Conservation (phyloP, 2,797 vertebrate species). For the Lemur catta region DNA sequence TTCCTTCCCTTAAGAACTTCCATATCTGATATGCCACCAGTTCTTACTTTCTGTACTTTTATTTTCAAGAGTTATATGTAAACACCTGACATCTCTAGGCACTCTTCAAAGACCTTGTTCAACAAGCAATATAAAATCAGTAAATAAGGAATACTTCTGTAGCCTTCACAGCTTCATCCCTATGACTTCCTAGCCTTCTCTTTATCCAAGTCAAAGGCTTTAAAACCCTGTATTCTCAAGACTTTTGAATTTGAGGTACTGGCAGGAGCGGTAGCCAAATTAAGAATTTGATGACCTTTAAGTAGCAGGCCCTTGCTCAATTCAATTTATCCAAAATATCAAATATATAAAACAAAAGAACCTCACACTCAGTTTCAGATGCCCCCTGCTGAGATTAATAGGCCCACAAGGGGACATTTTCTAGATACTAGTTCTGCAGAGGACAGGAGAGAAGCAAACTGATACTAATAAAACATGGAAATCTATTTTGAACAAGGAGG, state of each 20-base stretch:
- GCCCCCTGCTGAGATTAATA: background rate
- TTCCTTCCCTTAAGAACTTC: background rate
- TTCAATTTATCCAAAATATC: background rate
- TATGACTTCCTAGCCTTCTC: background rate
- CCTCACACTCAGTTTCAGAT: background rate
- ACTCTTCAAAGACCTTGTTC: background rate
- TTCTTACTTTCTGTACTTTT: background rate
- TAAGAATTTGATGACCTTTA: background rate
- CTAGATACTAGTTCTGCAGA: constrained; percentile 3
- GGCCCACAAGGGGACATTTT: background rate
- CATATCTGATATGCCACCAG: background rate
- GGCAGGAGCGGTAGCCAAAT: background rate
- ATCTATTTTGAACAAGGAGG: background rate
- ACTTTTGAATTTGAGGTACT: background rate
- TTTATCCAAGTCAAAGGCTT: background rate
- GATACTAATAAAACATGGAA: background rate
- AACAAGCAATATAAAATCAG: background rate
- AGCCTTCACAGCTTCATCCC: background rate
- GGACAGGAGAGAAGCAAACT: background rate
- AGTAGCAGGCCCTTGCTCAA: background rate
- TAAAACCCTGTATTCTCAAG: background rate
- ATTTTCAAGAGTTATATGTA: background rate
- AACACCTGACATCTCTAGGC: background rate
- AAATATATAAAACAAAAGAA: background rate
- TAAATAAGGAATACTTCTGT: background rate